Base-by-base conservation (phyloP, 1,140 invertebrate genomes). In the Sinella curviseta region DNA sequence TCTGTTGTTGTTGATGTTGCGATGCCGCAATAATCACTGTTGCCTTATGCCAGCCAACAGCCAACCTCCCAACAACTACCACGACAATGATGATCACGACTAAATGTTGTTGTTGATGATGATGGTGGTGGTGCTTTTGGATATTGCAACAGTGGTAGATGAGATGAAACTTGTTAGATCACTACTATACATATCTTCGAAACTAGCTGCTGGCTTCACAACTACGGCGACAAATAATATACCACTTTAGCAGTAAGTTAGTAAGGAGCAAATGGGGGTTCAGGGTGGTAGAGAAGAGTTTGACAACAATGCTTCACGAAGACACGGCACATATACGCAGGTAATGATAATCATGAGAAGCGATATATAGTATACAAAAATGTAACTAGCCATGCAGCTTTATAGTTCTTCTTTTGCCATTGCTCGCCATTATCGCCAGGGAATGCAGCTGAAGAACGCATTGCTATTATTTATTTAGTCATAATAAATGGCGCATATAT, bases 151-250 rank as follows among this genome's bases (percentile, higher is more conserved):
- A n/a, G n/a, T n/a, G n/a, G n/a, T n/a, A 60, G n/a, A 14, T 60
- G 55, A 60, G 55, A 60, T 60, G 55, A 60, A 60, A 60, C 55
- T 60, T 60, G 55, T 60, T 60, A 24, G 55, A 60, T 60, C 55
- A 60, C 8, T 60, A n/a, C n/a, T n/a, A n/a, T n/a, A 24, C 24
- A 60, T 60, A 60, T 8, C 55, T 8, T 60, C 55, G 24, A 60
- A 8, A 14, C 8, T 60, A 17, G 55, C 55, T 60, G 55, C 55
- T 17, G 55, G 55, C 55, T 60, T 60, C 55, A 60, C 55, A 24
- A 60, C n/a, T n/a, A n/a, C n/a, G n/a, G n/a, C n/a, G n/a, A n/a
- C n/a, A n/a, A n/a, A n/a, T n/a, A 60, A 60, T 60, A n/a, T 60
- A 60, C n/a, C n/a, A n/a, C n/a, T n/a, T n/a, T n/a, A n/a, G n/a